Evolutionary conservation across 2,797 vertebrate species (phyloP).

Genomic region (Sebastes cheni): DNA sequence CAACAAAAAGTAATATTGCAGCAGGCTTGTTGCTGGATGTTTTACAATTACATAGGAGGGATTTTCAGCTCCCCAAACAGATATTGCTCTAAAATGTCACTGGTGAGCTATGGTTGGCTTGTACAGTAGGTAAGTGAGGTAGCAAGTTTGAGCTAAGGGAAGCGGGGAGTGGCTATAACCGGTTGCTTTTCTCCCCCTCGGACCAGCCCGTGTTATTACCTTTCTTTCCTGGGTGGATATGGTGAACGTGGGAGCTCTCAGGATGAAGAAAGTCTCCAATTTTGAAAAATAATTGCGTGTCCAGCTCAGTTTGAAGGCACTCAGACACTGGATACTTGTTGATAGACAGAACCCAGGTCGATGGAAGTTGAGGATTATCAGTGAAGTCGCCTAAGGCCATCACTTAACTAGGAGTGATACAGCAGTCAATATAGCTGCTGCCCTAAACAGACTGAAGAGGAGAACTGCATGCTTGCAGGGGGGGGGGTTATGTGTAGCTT

Average conservation of each 20-base stretch:
- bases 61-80: conserved; percentile 26
- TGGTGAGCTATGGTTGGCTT: conserved; percentile 17
- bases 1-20: conserved; percentile 28
- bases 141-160: background rate
- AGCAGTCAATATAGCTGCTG: conserved; percentile 16
- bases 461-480: conserved; percentile 32
- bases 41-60: conserved; percentile 27
- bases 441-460: conserved; percentile 14
- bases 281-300: conserved; percentile 62
- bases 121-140: background rate
- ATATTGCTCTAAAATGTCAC: conserved; percentile 40
- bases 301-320: conserved; percentile 41
- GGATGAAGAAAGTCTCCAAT: conserved; percentile 55
- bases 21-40: conserved; percentile 14
- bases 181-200: background rate
- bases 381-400: conserved; percentile 29
- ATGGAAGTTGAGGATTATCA: conserved; percentile 41
- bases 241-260: conserved; percentile 25
- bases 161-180: conserved; percentile 8
- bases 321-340: conserved; percentile 37
- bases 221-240: conserved; percentile 31
- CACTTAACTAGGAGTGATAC: conserved; percentile 16
- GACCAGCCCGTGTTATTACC: conserved; percentile 35
- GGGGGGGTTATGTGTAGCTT: conserved; percentile 32
- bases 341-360: conserved; percentile 12